Base-by-base conservation (phyloP, 2,797 vertebrate genomes). In the Cynopterus sphinx region DNA sequence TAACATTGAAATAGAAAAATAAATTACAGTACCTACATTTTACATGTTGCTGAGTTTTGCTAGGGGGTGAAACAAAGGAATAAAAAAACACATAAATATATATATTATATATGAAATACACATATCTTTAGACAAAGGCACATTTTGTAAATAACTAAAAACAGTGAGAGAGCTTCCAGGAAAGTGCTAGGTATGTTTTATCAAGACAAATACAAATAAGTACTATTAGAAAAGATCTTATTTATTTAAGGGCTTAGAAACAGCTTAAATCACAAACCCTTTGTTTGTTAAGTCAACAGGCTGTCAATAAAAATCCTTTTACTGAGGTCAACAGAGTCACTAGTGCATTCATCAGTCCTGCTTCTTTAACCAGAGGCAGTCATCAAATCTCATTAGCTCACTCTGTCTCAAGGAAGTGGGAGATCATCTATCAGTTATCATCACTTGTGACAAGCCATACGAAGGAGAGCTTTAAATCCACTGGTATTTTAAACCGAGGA, bases 321-420 rank as follows among this genome's bases (percentile, higher is more conserved):
- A 57, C 81, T 65, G 26, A 86, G 49, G 71, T 96, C 91, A 78
- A 3, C 53, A n/a, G 71, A 73, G 31, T 70, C 39, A 24, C n/a
- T 63, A 63, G 46, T 24, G 81, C 31, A 75, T 67, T 97, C 93
- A 95, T 96, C 94, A 97, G 91, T 49, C 65, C 70, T 83, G 89
- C 61, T 95, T 95, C 92, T 98, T 96, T 97, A 96, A 98, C 85
- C 95, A 96, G 93, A 96, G 87, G 97, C 90, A 81, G 87, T 86
- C 28, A 0, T n/a, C 92, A 97, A 97, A 97, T 97, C 97, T 97
- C 90, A 97, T 98, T 97, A 98, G 95, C 97, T 22, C 19, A 1
- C 55, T 97, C 93, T 96, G 93, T 91, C 87, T 94, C 90, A 84
- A 57, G 68, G 12, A 93, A 28, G 53, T 68, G 33, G 7, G 93